phyloP scores from a whole-genome alignment of 2,797 vertebrate genomes.

The Trematomus bernacchii region DNA sequence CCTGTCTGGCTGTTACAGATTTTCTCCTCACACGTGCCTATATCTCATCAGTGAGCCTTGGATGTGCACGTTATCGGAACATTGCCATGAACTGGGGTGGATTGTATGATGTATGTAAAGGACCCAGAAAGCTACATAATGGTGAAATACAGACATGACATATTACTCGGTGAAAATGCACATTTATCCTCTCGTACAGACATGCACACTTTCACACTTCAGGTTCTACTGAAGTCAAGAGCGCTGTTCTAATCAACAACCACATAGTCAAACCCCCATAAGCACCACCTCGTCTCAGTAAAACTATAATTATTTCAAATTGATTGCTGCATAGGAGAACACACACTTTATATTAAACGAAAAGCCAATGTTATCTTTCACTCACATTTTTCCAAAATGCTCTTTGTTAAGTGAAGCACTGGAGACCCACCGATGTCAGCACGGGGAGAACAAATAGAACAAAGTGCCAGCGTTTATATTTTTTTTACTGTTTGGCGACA shows the following conservation, averaged over 20 bases:
- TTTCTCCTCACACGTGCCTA: constrained; percentile 54
- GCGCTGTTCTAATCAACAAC: background rate
- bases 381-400: constrained; percentile 26
- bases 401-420: constrained; percentile 22
- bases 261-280: background rate
- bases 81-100: constrained; percentile 37
- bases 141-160: constrained; percentile 7
- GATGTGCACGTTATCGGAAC: constrained; percentile 53
- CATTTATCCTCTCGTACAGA: background rate
- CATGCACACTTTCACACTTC: background rate
- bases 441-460: constrained; percentile 19
- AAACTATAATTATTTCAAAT: constrained; percentile 45
- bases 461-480: constrained; percentile 18
- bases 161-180: constrained; percentile 12
- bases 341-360: constrained; percentile 12
- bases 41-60: constrained; percentile 56
- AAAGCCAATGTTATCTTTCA: constrained; percentile 39
- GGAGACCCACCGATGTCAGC: constrained; percentile 52
- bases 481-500: constrained; percentile 42
- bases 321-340: constrained; percentile 16
- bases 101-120: constrained; percentile 22
- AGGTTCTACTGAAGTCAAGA: background rate
- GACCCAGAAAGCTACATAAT: constrained; percentile 16
- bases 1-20: constrained; percentile 50
- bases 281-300: constrained; percentile 11